Evolutionary conservation across 2,888 invertebrate species (phyloP).

Genomic region (Leptinotarsa rubiginosa): DNA sequence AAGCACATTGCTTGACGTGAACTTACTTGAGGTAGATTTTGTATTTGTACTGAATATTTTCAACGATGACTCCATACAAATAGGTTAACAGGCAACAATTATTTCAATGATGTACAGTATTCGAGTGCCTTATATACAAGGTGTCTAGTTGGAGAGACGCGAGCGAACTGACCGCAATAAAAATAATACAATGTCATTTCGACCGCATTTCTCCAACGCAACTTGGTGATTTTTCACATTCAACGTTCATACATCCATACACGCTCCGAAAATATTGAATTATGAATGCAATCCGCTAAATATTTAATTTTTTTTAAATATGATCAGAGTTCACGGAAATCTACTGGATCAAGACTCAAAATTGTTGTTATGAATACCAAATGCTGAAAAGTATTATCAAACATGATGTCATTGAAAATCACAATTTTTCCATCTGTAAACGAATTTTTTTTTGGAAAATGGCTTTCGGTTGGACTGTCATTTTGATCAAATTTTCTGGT

Average conservation of each 20-base stretch:
- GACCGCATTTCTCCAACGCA: background rate
- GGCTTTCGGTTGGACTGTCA: too few species aligned
- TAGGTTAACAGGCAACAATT: conserved; percentile 58
- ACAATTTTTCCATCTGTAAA: too few species aligned
- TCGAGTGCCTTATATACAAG: conserved; percentile 58
- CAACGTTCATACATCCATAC: conserved; percentile 49
- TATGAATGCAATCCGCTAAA: conserved; percentile 38
- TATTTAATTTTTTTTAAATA: background rate
- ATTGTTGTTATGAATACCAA: background rate
- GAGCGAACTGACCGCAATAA: background rate
- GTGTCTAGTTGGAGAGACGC: conserved; percentile 31
- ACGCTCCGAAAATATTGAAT: conserved; percentile 44
- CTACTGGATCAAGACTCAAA: background rate
- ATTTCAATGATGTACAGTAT: conserved; percentile 54
- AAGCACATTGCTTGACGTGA: conserved; percentile 46
- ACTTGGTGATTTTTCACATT: conserved; percentile 33
- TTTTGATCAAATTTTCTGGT: too few species aligned
- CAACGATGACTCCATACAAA: conserved; percentile 50
- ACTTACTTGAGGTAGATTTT: conserved; percentile 60
- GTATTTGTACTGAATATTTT: conserved; percentile 57
- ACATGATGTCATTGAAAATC: too few species aligned
- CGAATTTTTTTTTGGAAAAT: too few species aligned
- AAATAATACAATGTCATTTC: background rate
- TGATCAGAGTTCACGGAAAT: background rate
- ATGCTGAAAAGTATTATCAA: too few species aligned